Conservation (phyloP, 1,140 invertebrate species). For the Ceratina japonica region DNA sequence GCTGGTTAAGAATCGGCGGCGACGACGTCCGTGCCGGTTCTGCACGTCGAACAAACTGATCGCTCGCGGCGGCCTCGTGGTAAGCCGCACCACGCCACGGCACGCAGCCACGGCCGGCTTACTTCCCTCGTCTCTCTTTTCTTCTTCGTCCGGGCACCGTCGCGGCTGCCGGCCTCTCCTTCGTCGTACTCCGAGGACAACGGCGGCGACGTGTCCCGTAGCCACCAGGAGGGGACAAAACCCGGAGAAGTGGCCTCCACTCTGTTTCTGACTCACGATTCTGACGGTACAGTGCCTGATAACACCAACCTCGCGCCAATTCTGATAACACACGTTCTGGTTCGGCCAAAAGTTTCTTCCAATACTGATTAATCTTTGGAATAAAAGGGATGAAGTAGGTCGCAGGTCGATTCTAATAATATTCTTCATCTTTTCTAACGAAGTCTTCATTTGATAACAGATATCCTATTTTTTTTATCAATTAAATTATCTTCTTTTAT, state of each 20-base stretch:
- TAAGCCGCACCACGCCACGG: constrained; percentile 62
- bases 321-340: not conserved
- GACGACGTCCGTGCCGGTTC: constrained; percentile 65
- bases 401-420: too few relatives aligned
- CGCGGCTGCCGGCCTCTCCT: constrained; percentile 38
- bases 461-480: too few relatives aligned
- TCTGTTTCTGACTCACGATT: constrained; percentile 60
- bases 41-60: constrained; percentile 73
- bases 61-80: constrained; percentile 68
- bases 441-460: too few relatives aligned
- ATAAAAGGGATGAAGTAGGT: too few relatives aligned
- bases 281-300: constrained; percentile 35
- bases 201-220: constrained; percentile 18
- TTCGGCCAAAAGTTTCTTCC: not conserved
- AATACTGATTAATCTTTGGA: not conserved
- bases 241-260: constrained; percentile 58
- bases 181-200: constrained; percentile 31
- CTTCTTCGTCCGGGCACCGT: constrained; percentile 54
- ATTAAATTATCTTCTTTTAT: too few relatives aligned
- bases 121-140: constrained; percentile 68
- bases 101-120: too few relatives aligned
- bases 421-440: too few relatives aligned
- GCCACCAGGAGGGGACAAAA: constrained; percentile 50
- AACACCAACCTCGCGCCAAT: not conserved
- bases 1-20: constrained; percentile 51